Evolutionary conservation across 1,140 invertebrate genomes (phyloP), one percentile per base, ranked within the genome.

Genomic region (Laupala kohalensis): DNA sequence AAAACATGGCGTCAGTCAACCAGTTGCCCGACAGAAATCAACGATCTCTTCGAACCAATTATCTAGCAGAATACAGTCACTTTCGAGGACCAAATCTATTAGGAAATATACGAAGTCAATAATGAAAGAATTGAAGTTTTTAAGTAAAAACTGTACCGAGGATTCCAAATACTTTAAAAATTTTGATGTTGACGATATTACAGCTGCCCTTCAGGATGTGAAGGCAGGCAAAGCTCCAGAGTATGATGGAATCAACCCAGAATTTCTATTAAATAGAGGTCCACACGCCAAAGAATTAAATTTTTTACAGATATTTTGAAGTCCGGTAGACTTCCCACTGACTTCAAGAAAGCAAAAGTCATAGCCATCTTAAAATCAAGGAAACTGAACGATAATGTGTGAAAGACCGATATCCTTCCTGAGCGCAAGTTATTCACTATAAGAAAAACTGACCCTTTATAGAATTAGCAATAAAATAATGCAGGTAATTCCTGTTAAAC

Each of bases 251-350:
- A 66, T 71, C 25, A 30, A 69, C 25, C 37, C 67, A 0, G 67
- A 72, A 64, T 72, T 72, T 12, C 71, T 72, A 25, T 64, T 69
- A 66, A 63, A 67, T 28, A 30, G 64, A 23, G 72, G 69, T 62
- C 25, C 3, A 25, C 53, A 71, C 29, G 67, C 72, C 6, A 66
- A 25, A 26, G 24, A 71, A 37, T 73, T 15, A 23, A 23, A 19
- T 71, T 73, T 66, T 73, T 30, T 66, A 66, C 68, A 70, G 62
- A 73, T 70, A 71, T 73, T 27, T 67, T 73, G 15, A 13, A 23
- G 4, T 29, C 67, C 64, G 72, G 72, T 13, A 29, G 64, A 30
- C 24, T 73, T 64, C 71, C 69, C 25, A 64, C 53, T 26, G 64
- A 70, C 25, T 64, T 71, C 26, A 67, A 71, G 64, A 53, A 67